phyloP scores from a whole-genome alignment of 2,888 invertebrate species.

The Brassicogethes aeneus region DNA sequence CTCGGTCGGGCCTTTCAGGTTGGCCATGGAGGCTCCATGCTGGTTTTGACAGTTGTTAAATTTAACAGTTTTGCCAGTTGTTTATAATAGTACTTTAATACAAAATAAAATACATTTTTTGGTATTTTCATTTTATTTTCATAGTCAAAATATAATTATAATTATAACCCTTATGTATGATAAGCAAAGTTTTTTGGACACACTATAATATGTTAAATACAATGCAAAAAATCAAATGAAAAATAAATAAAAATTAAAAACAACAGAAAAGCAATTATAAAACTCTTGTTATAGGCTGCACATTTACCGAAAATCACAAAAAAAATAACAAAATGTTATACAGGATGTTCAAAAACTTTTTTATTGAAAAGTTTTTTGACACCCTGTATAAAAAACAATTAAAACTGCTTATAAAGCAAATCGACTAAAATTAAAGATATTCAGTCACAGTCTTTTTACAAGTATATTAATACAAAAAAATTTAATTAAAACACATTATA shows the following conservation, averaged over 20 bases:
- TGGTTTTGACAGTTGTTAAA: too few species aligned
- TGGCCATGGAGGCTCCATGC: too few species aligned
- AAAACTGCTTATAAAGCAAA: too few species aligned
- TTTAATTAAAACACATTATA: conserved; percentile 25
- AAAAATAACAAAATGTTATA: background rate
- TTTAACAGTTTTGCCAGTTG: too few species aligned
- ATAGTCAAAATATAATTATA: conserved; percentile 36
- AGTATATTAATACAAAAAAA: conserved; percentile 23
- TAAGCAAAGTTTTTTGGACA: conserved; percentile 33
- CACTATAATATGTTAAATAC: conserved; percentile 27
- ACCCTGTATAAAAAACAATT: too few species aligned
- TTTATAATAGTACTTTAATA: too few species aligned
- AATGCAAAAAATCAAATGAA: conserved; percentile 17
- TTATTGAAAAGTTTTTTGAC: background rate
- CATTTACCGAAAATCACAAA: background rate
- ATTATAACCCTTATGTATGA: conserved; percentile 31
- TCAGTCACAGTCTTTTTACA: conserved; percentile 30
- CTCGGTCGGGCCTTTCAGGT: too few species aligned
- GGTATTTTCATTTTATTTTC: conserved; percentile 28
- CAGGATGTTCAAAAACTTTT: background rate
- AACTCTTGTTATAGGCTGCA: background rate
- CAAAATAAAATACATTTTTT: conserved; percentile 5
- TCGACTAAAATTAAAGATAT: too few species aligned
- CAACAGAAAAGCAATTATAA: too few species aligned
- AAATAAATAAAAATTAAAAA: background rate